Base-by-base conservation (phyloP, 2,888 invertebrate genomes). In the Cataglyphis rosenhaueri region DNA sequence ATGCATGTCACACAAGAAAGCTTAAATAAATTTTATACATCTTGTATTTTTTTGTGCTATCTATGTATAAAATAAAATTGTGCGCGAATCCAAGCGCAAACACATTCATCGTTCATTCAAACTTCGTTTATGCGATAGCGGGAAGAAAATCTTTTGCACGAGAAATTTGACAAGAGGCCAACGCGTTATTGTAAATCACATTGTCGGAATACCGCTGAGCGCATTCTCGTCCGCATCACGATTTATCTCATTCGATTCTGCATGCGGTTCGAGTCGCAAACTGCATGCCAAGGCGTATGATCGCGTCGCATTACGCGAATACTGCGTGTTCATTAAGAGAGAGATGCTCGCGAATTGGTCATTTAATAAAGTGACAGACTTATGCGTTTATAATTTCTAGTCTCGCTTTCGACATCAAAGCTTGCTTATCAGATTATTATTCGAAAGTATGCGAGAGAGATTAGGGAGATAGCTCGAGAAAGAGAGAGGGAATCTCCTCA, bases 221-320 rank as follows among this genome's bases (percentile, higher is more conserved):
- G 15, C 48, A 1, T 48, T 48, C 48, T 48, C 52, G 38, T 29
- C 15, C 35, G 25, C 44, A 25, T 35, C n/a, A 41, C 25, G 41
- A 29, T 62, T 74, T 81, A 75, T 75, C 48, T 18, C 74, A 61
- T 29, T 68, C 52, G 65, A 48, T 48, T 48, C 5, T 18, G 48
- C 48, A 48, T 5, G 44, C 44, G 10, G 12, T 41, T 41, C 12
- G 10, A 41, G 10, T 41, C 41, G 41, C 10, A 41, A 12, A 15
- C 41, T 15, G 41, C 41, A 41, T 44, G 12, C 41, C 12, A 15
- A 44, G 41, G 41, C 41, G 15, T 44, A 44, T 44, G 12, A 44
- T 12, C 3, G 38, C 38, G 38, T 1, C 38, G 6, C 38, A 38
- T 38, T 41, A 41, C 10, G 12, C 41, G 12, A 10, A 41, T 41